Percentiles rank a stretch among this genome's conserved stretches.
These are phyloP conservation scores for Gerris buenoi DNA, from an alignment of 1,140 invertebrate genomes.

Conservation along the genomic window DNA sequence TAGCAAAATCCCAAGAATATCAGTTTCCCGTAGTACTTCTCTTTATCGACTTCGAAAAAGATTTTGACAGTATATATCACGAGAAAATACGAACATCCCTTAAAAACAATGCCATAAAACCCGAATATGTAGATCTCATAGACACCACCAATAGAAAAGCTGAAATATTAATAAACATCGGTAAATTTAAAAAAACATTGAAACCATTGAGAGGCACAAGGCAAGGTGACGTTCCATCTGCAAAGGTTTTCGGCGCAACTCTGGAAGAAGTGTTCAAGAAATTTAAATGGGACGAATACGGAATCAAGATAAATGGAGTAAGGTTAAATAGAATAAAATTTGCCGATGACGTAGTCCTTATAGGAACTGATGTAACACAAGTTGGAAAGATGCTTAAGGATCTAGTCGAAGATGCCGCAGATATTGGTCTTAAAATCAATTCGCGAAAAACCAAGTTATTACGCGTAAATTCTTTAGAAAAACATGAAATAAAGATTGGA, in stretches of 20 bases:
- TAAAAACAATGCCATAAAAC: not conserved
- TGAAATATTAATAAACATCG: not conserved
- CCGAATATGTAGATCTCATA: too few species aligned
- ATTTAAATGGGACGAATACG: too few species aligned
- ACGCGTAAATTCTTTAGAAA: not conserved
- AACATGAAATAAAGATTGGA: not conserved
- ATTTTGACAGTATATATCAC: not conserved
- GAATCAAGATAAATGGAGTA: not conserved
- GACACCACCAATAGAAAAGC: not conserved
- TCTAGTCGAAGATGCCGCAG: not conserved
- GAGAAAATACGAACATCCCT: not conserved
- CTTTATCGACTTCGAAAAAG: too few species aligned
- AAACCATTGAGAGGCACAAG: not conserved
- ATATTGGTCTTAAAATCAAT: not conserved
- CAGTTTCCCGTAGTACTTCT: not conserved
- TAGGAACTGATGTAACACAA: not conserved
- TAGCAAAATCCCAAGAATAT: not conserved
- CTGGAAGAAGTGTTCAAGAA: not conserved
- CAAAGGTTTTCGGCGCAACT: not conserved
- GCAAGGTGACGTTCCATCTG: not conserved
- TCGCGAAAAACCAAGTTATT: not conserved
- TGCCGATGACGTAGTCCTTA: not conserved
- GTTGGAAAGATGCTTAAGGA: not conserved
- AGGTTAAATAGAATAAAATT: not conserved
- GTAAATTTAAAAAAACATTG: not conserved